These are phyloP conservation scores for Euspilapteryx auroguttella DNA, from an alignment of 2,888 invertebrate species.

Conservation along the genomic window DNA sequence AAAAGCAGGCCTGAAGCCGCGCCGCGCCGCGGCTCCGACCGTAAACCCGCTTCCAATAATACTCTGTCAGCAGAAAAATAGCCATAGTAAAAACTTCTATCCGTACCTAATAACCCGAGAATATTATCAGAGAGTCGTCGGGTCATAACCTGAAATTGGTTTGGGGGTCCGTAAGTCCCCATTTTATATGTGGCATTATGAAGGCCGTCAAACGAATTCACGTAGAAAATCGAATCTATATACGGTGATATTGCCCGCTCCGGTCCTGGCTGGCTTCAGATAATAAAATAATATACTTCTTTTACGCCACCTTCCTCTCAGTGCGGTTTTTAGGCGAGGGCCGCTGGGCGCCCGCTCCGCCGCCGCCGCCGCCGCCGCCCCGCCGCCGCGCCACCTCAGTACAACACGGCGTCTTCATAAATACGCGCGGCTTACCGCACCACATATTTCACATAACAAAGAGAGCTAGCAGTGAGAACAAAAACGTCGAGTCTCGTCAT, in stretches of 20 bases:
- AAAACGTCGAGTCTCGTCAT: too few species aligned
- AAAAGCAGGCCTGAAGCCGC: slow-evolving; percentile 50
- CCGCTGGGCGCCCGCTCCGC: neutral
- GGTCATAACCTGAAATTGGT: slow-evolving; percentile 64
- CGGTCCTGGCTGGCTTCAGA: slow-evolving; percentile 46
- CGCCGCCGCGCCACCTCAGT: too few species aligned
- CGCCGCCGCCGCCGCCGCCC: too few species aligned
- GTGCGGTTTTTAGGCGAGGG: slow-evolving; percentile 4
- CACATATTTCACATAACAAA: slow-evolving; percentile 1
- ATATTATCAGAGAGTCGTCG: slow-evolving; percentile 62
- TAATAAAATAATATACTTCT: slow-evolving; percentile 60
- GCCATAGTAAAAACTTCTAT: slow-evolving; percentile 62
- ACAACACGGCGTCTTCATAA: neutral
- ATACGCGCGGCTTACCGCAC: neutral
- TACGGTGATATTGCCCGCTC: slow-evolving; percentile 55
- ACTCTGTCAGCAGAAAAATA: slow-evolving; percentile 55
- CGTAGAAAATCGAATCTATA: slow-evolving; percentile 65
- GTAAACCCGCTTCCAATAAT: slow-evolving; percentile 53
- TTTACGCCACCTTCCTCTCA: slow-evolving; percentile 26
- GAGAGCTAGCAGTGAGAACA: slow-evolving; percentile 35
- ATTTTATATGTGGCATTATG: slow-evolving; percentile 64
- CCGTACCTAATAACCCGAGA: slow-evolving; percentile 62
- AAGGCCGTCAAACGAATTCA: slow-evolving; percentile 65
- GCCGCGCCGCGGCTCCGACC: slow-evolving; percentile 19
- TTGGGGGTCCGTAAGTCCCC: slow-evolving; percentile 62